Percentiles rank a stretch among this genome's conserved stretches.
Evolutionary conservation across 2,113 vertebrate genomes (phyloP).

Genomic region (Polypterus bichir): DNA sequence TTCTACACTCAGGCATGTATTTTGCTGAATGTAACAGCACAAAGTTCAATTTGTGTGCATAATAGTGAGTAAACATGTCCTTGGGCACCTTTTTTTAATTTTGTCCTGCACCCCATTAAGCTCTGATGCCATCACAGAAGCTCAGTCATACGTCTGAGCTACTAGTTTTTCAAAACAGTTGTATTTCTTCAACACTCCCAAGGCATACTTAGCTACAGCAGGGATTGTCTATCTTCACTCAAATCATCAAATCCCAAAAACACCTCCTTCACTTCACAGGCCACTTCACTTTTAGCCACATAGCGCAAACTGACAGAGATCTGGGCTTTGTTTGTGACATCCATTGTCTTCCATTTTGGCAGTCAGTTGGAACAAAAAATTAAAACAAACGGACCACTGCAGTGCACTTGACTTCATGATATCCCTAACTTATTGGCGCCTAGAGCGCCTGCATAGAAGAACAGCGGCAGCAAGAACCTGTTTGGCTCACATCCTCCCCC

Average conservation of each 20-base stretch:
- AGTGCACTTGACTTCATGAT: too few relatives aligned
- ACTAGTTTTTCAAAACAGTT: slow-evolving; percentile 11
- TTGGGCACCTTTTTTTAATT: slow-evolving; percentile 6
- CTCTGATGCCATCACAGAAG: slow-evolving; percentile 17
- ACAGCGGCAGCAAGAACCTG: too few relatives aligned
- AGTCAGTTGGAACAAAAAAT: too few relatives aligned
- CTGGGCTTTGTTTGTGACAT: slow-evolving; percentile 15
- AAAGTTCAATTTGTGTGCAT: slow-evolving; percentile 21
- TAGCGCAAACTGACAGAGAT: slow-evolving; percentile 14
- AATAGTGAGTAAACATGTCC: slow-evolving; percentile 12
- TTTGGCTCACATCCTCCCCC: too few relatives aligned
- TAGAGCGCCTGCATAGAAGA: too few relatives aligned
- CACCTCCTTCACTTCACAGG: too few relatives aligned
- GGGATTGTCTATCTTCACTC: slow-evolving; percentile 9
- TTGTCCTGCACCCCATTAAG: slow-evolving; percentile 16
- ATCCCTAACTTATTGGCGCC: too few relatives aligned
- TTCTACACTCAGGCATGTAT: slow-evolving; percentile 14
- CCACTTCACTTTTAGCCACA: slow-evolving; percentile 7
- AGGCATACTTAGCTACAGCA: slow-evolving; percentile 12
- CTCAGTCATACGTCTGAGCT: slow-evolving; percentile 16
- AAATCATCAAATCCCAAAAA: background rate
- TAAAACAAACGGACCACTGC: too few relatives aligned
- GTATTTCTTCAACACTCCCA: slow-evolving; percentile 13
- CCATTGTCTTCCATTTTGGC: slow-evolving; percentile 3
- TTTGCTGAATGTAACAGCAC: slow-evolving; percentile 17